Conservation (phyloP, 2,797 vertebrate genomes). For the Schizopygopsis pylzovi region DNA sequence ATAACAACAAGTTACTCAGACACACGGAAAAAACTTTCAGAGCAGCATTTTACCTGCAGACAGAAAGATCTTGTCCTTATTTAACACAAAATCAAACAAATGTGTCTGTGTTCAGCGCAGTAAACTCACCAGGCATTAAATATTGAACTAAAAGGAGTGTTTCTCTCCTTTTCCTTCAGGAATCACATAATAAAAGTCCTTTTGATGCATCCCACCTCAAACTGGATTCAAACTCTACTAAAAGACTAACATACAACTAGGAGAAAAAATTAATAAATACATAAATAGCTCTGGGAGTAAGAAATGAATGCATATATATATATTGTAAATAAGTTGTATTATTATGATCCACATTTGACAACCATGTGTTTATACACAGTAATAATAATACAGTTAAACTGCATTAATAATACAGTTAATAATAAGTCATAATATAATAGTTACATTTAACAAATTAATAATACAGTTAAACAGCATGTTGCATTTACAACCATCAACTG, state of each 20-base stretch:
- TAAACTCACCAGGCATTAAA: not conserved
- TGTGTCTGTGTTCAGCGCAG: not conserved
- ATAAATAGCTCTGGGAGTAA: not conserved
- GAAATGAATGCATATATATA: not conserved
- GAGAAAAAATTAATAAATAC: not conserved
- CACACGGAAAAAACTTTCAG: conserved; percentile 37
- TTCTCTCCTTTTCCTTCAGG: not conserved
- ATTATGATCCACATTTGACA: not conserved
- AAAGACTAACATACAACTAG: not conserved
- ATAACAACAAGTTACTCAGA: conserved; percentile 28
- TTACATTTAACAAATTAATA: too few relatives aligned
- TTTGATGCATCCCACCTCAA: not conserved
- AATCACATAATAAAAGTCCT: not conserved
- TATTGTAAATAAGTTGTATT: not conserved
- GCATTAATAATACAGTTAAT: too few relatives aligned
- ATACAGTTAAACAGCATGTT: not conserved
- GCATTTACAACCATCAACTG: not conserved
- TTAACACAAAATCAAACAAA: conserved; percentile 4
- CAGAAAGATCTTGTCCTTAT: conserved; percentile 22
- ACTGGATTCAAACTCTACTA: not conserved
- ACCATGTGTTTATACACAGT: not conserved
- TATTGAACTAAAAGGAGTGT: not conserved
- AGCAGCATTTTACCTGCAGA: conserved; percentile 15
- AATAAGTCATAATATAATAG: too few relatives aligned
- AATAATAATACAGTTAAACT: too few relatives aligned